A percentile compares a stretch with the other conserved stretches of the same genome.
Conservation (phyloP, 2,113 vertebrate genomes). For the Anoplopoma fimbria region DNA sequence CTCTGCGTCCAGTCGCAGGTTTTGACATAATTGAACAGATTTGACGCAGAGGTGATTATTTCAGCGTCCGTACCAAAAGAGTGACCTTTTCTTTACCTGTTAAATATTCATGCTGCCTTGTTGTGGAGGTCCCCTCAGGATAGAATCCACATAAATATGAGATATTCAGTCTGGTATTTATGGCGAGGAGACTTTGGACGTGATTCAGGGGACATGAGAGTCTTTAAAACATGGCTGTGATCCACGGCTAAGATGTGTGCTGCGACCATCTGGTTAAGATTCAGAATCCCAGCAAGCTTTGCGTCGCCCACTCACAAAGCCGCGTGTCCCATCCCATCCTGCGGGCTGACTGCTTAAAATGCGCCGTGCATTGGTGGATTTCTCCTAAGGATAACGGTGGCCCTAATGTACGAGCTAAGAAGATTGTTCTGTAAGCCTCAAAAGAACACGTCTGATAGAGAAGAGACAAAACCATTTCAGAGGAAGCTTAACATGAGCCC, state of each 20-base stretch:
- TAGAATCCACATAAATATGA: constrained; percentile 54
- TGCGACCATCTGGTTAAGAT: constrained; percentile 69
- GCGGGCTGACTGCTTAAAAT: constrained; percentile 66
- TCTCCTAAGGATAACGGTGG: constrained; percentile 63
- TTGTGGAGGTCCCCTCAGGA: constrained; percentile 53
- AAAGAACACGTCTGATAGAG: constrained; percentile 70
- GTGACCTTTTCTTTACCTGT: constrained; percentile 62
- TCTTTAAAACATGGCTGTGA: constrained; percentile 57
- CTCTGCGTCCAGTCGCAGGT: not conserved
- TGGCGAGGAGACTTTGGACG: constrained; percentile 38
- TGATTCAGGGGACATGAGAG: constrained; percentile 40
- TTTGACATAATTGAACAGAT: constrained; percentile 17
- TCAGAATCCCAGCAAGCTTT: constrained; percentile 52
- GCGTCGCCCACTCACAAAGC: constrained; percentile 57
- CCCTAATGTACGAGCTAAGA: constrained; percentile 72
- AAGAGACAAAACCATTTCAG: constrained; percentile 70
- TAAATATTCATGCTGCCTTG: constrained; percentile 71
- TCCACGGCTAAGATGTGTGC: constrained; percentile 56
- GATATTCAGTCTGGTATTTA: constrained; percentile 53
- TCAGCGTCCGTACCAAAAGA: constrained; percentile 23
- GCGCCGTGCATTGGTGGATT: constrained; percentile 57
- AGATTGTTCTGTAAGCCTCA: constrained; percentile 75
- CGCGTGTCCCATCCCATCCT: constrained; percentile 40
- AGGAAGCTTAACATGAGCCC: constrained; percentile 69
- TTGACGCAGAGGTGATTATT: constrained; percentile 58